Conservation (phyloP, 2,888 invertebrate genomes). For the Nemapogon koenigi region DNA sequence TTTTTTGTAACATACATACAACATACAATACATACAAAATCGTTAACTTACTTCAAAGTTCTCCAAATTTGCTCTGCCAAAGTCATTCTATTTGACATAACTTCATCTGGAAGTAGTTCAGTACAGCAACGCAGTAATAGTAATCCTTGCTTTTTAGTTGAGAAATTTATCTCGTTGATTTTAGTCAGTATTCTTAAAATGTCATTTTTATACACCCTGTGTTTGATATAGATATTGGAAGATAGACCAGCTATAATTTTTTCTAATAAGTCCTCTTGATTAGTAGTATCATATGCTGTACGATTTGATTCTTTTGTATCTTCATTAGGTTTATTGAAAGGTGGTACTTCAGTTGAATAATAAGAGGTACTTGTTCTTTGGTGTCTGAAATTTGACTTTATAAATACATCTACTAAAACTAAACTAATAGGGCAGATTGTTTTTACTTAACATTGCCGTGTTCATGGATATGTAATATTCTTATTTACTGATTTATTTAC, state of each 20-base stretch:
- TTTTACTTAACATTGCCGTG: too few species aligned
- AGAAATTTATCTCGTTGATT: conserved; percentile 41
- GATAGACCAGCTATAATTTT: conserved; percentile 41
- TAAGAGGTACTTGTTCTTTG: too few species aligned
- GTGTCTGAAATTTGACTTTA: too few species aligned
- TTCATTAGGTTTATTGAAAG: too few species aligned
- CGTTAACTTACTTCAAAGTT: conserved; percentile 49
- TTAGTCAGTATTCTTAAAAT: conserved; percentile 35
- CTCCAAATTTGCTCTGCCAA: conserved; percentile 63
- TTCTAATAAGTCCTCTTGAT: conserved; percentile 37
- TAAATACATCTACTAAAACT: too few species aligned
- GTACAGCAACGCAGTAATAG: conserved; percentile 64
- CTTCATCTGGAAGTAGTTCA: conserved; percentile 58
- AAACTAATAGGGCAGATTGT: too few species aligned
- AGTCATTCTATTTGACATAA: conserved; percentile 41
- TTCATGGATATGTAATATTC: too few species aligned
- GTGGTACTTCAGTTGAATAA: too few species aligned
- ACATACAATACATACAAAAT: neutral
- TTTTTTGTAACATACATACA: neutral
- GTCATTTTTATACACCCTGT: conserved; percentile 54
- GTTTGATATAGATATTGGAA: conserved; percentile 44
- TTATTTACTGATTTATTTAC: too few species aligned
- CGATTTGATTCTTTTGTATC: too few species aligned
- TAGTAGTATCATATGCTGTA: too few species aligned
- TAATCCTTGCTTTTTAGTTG: conserved; percentile 46